Base-by-base conservation (phyloP, 2,888 invertebrate genomes). In the Carabus problematicus region DNA sequence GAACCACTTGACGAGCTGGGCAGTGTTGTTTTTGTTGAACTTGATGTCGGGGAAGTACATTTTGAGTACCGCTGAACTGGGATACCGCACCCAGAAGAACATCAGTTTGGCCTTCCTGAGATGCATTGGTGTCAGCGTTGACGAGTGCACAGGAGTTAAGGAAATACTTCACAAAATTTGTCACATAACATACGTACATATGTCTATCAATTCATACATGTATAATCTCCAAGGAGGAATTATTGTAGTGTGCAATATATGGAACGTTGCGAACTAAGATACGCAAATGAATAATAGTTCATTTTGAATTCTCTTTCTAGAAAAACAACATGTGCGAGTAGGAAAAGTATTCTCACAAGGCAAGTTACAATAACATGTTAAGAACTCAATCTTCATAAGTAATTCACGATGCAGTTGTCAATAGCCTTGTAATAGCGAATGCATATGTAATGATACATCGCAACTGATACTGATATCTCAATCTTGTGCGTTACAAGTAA, bases 71-170 rank as follows among this genome's bases (percentile, higher is more conserved):
- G 97, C 94, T 72, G 98, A 98, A 84, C 96, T 97, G 72, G 99
- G 99, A 85, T 99, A 99, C 79, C 99, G 90, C 78, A 97, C 97
- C 94, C 97, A 99, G 92, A 99, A 99, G 92, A 99, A 99, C 99
- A 99, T 99, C 86, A 99, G 89, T 88, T 99, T 99, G 75, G 99
- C 99, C 85, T 99, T 99, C 82, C 99, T 91, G 80, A 99, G 93
- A 87, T 99, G 99, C 96, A 98, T 97, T 82, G 98, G 98, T 77
- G 98, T 98, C 86, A 99, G 86, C 79, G 97, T 98, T 82, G 95
- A 93, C 86, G 94, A 94, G 91, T 94, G 86, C 90, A 91, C 84
- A 80, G 92, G 87, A 89, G 91, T 94, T 88, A 94, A 91, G 89
- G 92, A 87, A 84, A 87, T 79, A 80, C 81, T 79, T 39, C 58